A percentile compares a stretch with the other conserved stretches of the same genome.
These are phyloP conservation scores for Bradypodion ventrale DNA, from an alignment of 2,797 vertebrate genomes.

Conservation along the genomic window DNA sequence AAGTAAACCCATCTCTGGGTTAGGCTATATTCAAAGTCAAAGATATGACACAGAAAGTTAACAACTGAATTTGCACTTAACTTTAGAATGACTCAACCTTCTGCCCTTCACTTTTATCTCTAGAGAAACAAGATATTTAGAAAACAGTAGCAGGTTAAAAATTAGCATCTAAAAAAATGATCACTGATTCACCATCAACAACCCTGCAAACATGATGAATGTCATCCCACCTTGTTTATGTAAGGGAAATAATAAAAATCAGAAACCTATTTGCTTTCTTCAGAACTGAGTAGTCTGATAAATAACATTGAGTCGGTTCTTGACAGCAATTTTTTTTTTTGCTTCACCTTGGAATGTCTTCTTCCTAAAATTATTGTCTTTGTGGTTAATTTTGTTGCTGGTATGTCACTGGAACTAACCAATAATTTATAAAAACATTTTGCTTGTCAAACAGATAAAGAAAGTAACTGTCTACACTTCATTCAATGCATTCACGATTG, in stretches of 20 bases:
- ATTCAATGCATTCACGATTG: background rate
- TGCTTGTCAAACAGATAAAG: constrained; percentile 49
- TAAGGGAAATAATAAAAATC: background rate
- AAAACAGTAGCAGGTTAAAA: background rate
- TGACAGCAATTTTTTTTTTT: no score
- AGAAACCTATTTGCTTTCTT: constrained; percentile 19
- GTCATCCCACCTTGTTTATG: constrained; percentile 6
- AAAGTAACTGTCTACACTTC: background rate
- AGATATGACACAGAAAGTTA: background rate
- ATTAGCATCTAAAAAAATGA: constrained; percentile 9
- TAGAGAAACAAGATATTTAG: constrained; percentile 18
- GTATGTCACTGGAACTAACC: background rate
- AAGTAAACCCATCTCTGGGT: background rate
- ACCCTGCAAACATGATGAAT: background rate
- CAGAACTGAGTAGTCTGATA: constrained; percentile 22
- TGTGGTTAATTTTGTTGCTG: constrained; percentile 5
- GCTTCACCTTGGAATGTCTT: constrained; percentile 12
- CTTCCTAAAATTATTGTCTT: background rate
- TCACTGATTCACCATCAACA: background rate
- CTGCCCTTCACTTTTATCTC: background rate
- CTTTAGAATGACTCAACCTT: background rate
- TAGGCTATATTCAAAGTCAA: background rate
- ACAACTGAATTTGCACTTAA: background rate
- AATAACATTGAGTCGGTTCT: constrained; percentile 27
- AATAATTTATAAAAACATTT: constrained; percentile 29